phyloP scores from a whole-genome alignment of 2,113 vertebrate species.

The Python bivittatus region DNA sequence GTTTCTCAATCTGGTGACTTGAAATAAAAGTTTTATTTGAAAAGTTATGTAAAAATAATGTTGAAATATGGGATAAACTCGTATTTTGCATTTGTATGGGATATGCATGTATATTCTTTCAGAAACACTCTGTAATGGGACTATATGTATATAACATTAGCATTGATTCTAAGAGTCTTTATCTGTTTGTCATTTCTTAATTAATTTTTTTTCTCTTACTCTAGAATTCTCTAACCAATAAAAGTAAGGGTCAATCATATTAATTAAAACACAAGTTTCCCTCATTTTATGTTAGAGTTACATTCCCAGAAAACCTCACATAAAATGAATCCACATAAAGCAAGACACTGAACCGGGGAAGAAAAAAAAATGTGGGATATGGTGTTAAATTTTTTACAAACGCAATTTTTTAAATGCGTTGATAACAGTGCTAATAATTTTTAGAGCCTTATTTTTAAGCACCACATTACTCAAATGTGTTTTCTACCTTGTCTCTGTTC shows the following conservation, averaged over 20 bases:
- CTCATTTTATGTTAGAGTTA: not conserved
- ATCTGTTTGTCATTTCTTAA: not conserved
- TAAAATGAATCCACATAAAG: not conserved
- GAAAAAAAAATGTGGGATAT: not conserved
- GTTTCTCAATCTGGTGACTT: not conserved
- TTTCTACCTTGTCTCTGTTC: not conserved
- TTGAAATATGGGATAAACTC: not conserved
- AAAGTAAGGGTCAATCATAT: not conserved
- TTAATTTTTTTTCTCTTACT: not conserved
- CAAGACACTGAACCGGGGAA: not conserved
- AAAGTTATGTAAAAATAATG: not conserved
- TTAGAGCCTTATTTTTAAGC: not conserved
- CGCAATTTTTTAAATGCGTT: too few relatives aligned
- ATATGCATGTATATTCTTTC: not conserved
- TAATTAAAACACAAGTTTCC: not conserved
- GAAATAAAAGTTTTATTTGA: not conserved
- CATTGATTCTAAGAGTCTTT: not conserved
- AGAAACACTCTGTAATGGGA: not conserved
- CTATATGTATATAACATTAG: not conserved
- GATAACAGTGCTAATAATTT: not conserved
- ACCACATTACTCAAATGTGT: not conserved
- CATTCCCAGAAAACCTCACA: not conserved
- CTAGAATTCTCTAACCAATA: not conserved
- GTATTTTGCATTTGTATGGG: not conserved
- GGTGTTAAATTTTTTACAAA: not conserved